Conservation (phyloP, 1,140 invertebrate genomes). For the Telenomus remus region DNA sequence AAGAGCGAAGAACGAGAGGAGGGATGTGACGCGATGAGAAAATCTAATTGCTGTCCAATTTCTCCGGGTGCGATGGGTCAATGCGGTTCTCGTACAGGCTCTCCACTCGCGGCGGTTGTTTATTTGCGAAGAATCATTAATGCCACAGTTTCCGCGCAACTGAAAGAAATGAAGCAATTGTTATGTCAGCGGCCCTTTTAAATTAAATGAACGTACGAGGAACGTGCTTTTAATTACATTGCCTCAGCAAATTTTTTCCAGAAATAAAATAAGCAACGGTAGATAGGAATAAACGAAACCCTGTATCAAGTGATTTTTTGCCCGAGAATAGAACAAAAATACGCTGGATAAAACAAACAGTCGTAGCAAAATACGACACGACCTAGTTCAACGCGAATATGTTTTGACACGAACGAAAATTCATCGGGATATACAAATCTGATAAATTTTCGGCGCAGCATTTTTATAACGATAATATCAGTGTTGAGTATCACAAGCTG, state of each 20-base stretch:
- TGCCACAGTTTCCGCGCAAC: slow-evolving; percentile 32
- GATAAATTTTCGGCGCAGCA: no score
- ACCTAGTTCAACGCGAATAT: no score
- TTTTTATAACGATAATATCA: background rate
- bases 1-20: slow-evolving; percentile 4
- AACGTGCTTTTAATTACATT: slow-evolving; percentile 52
- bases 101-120: slow-evolving; percentile 47
- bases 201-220: slow-evolving; percentile 38
- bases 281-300: no score
- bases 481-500: slow-evolving; percentile 16
- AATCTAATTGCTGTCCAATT: slow-evolving; percentile 62
- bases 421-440: no score
- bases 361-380: no score
- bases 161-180: slow-evolving; percentile 50
- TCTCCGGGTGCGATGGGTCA: slow-evolving; percentile 45
- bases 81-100: slow-evolving; percentile 41
- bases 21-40: slow-evolving; percentile 29
- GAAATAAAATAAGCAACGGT: no score
- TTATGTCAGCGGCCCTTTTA: slow-evolving; percentile 41
- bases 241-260: background rate
- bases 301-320: no score
- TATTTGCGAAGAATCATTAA: slow-evolving; percentile 56
- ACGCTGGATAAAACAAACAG: no score
- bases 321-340: no score
- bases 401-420: no score